Conservation (phyloP, 2,113 vertebrate genomes). For the Rhynchomys soricoides region DNA sequence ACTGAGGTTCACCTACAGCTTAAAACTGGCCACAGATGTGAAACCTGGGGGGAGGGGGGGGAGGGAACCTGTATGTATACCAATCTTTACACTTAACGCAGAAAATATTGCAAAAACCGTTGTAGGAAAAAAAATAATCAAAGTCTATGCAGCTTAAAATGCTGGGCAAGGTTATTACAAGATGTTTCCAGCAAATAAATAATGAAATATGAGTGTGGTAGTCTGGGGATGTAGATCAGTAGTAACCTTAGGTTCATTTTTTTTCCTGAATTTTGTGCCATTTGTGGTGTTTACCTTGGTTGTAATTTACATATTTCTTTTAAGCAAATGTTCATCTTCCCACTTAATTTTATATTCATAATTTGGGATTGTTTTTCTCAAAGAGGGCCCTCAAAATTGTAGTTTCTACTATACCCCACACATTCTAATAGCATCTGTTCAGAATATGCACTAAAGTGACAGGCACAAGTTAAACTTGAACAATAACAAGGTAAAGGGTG, state of each 20-base stretch:
- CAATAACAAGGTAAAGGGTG: not conserved
- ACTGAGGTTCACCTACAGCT: constrained; percentile 84
- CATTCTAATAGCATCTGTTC: not conserved
- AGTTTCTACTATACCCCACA: not conserved
- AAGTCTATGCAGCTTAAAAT: not conserved
- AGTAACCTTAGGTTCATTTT: not conserved
- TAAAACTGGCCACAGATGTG: constrained; percentile 87
- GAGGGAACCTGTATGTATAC: constrained; percentile 64
- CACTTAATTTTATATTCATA: not conserved
- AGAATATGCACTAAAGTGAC: not conserved
- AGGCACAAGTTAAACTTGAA: not conserved
- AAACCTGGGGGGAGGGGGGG: not conserved
- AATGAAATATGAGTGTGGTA: not conserved
- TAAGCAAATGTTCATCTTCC: constrained; percentile 3
- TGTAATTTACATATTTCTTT: not conserved
- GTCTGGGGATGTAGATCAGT: not conserved
- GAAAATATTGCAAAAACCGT: constrained; percentile 6
- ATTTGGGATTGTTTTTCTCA: constrained; percentile 23
- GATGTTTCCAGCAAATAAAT: not conserved
- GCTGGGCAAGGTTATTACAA: not conserved
- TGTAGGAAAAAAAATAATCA: not conserved
- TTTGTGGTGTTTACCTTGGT: constrained; percentile 2
- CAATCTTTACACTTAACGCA: not conserved
- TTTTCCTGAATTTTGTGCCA: not conserved
- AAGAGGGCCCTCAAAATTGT: not conserved